Evolutionary conservation across 2,888 invertebrate species (phyloP).

Genomic region (Plebejus anna): DNA sequence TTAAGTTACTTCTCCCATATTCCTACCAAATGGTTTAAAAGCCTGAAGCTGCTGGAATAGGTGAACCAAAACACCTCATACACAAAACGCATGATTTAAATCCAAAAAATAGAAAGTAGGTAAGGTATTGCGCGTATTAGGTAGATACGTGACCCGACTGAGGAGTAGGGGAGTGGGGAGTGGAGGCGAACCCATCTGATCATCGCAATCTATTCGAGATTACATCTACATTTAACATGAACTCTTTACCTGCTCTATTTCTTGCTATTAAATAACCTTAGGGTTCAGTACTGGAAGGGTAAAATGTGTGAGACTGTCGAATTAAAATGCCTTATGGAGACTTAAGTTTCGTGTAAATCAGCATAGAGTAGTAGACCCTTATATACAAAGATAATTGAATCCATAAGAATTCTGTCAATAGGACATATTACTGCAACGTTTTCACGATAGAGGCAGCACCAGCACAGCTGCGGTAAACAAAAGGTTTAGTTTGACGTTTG

Average conservation of each 20-base stretch:
- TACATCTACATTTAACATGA: conserved; percentile 63
- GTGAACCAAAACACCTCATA: too few relatives aligned
- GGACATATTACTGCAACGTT: too few relatives aligned
- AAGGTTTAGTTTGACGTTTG: too few relatives aligned
- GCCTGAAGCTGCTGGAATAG: not conserved
- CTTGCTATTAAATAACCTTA: not conserved
- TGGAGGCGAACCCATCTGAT: conserved; percentile 47
- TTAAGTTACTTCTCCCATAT: not conserved
- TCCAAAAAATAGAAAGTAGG: conserved; percentile 12
- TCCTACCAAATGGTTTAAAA: not conserved
- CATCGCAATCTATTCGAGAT: conserved; percentile 67
- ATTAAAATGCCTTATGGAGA: not conserved
- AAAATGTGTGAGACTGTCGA: not conserved
- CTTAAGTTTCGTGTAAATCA: not conserved
- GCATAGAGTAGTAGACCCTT: not conserved
- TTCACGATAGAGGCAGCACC: too few relatives aligned
- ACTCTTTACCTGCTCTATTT: conserved; percentile 48
- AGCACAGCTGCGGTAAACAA: too few relatives aligned
- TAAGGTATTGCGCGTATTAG: conserved; percentile 22
- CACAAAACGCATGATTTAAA: not conserved
- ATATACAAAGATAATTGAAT: too few relatives aligned
- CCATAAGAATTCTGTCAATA: too few relatives aligned
- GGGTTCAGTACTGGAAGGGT: not conserved
- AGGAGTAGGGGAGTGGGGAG: conserved; percentile 46
- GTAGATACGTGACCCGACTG: conserved; percentile 56